Percentiles rank a stretch among this genome's conserved stretches.
These are phyloP conservation scores for Alviniconcha marisindica DNA, from an alignment of 1,140 invertebrate species.

Conservation along the genomic window DNA sequence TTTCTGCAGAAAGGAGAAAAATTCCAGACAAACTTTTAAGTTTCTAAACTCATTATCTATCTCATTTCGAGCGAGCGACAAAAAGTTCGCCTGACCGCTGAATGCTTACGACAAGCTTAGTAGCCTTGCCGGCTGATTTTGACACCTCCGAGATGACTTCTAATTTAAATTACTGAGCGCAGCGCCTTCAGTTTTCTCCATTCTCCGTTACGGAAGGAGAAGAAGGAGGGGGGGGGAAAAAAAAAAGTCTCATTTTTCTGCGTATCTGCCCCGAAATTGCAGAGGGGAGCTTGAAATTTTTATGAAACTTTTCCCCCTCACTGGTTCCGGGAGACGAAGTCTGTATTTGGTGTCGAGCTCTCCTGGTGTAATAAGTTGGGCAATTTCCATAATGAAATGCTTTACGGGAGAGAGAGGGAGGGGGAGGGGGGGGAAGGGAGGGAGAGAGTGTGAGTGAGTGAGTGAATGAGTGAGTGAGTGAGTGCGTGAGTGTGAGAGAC, in stretches of 20 bases:
- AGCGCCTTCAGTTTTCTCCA: not conserved
- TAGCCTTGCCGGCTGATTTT: not conserved
- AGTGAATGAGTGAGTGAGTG: too few species aligned
- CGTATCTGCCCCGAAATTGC: constrained; percentile 35
- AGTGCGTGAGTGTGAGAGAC: too few species aligned
- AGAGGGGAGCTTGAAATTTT: constrained; percentile 36
- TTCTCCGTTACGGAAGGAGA: not conserved
- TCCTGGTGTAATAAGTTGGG: constrained; percentile 33
- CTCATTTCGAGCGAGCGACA: too few species aligned
- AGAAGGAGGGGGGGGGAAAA: too few species aligned
- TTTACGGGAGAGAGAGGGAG: not conserved
- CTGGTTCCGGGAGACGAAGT: constrained; percentile 10
- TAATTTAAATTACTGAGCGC: constrained; percentile 27
- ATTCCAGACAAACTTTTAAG: too few species aligned
- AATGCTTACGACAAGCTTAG: too few species aligned
- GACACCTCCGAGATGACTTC: not conserved
- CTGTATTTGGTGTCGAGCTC: constrained; percentile 13
- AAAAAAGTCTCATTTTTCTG: constrained; percentile 34
- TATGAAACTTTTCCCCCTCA: constrained; percentile 37
- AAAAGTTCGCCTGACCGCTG: too few species aligned
- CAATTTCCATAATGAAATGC: constrained; percentile 40
- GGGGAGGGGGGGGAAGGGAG: too few species aligned
- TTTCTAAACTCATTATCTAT: too few species aligned
- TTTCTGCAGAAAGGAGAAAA: too few species aligned
- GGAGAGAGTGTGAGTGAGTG: too few species aligned